Conservation (phyloP, 2,113 vertebrate genomes). For the Gasterosteus nipponicus region DNA sequence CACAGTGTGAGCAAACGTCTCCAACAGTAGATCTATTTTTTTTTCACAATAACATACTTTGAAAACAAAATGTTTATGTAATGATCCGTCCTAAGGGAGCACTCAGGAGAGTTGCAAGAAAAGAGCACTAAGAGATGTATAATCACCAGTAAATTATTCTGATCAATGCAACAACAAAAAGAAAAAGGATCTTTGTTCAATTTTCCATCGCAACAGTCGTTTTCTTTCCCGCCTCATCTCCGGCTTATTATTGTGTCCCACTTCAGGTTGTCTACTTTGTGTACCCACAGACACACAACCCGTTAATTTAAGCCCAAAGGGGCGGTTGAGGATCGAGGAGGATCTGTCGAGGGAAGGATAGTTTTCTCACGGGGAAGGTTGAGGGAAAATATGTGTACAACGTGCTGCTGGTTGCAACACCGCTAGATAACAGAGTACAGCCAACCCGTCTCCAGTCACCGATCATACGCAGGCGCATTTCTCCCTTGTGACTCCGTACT, state of each 20-base stretch:
- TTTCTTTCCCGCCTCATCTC: background rate
- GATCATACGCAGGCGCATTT: background rate
- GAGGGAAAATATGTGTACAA: background rate
- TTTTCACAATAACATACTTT: background rate
- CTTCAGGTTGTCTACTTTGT: constrained; percentile 2
- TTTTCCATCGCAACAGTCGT: background rate
- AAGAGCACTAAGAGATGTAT: background rate
- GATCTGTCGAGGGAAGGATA: background rate
- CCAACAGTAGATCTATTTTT: constrained; percentile 8
- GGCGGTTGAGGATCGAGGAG: constrained; percentile 3
- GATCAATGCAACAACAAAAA: background rate
- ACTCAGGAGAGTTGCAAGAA: background rate
- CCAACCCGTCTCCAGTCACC: background rate
- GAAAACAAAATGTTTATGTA: background rate
- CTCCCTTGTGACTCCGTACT: background rate
- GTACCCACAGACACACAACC: constrained; percentile 3
- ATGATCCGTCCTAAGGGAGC: background rate
- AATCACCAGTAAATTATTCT: background rate
- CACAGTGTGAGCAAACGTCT: background rate
- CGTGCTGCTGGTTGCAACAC: background rate
- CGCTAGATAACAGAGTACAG: background rate
- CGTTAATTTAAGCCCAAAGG: constrained; percentile 34
- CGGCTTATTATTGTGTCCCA: background rate
- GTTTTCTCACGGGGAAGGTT: background rate
- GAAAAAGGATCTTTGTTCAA: background rate